phyloP scores from a whole-genome alignment of 2,113 vertebrate genomes.

The Nesogale talazaci region DNA sequence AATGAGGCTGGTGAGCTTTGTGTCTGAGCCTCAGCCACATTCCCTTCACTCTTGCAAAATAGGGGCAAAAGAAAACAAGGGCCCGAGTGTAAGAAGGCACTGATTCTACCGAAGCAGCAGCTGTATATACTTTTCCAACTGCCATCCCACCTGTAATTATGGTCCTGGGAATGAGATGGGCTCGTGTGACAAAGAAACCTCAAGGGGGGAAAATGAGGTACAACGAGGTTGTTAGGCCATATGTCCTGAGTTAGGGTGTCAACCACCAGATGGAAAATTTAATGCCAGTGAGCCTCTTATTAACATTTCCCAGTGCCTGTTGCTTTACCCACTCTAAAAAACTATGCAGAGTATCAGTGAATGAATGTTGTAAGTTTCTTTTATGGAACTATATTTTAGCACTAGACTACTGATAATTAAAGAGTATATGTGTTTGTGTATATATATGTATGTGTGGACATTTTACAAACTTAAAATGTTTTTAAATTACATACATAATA shows the following conservation, averaged over 20 bases:
- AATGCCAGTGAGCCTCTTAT: no score
- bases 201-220: neutral
- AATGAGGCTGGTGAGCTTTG: neutral
- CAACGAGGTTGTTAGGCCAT: neutral
- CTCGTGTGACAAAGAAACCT: neutral
- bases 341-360: neutral
- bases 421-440: neutral
- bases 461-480: no score
- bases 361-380: neutral
- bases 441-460: neutral
- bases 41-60: neutral
- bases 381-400: neutral
- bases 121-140: accelerated
- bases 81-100: accelerated
- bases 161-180: neutral
- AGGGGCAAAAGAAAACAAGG: neutral
- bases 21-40: neutral
- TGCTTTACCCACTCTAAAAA: neutral
- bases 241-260: no score
- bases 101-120: neutral
- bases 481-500: no score
- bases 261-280: no score
- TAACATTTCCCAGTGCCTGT: no score
- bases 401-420: neutral
- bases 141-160: neutral